A percentile compares a stretch with the other conserved stretches of the same genome.
These are phyloP conservation scores for Drosophila bifasciata DNA, from an alignment of 1,140 invertebrate genomes.

Conservation along the genomic window DNA sequence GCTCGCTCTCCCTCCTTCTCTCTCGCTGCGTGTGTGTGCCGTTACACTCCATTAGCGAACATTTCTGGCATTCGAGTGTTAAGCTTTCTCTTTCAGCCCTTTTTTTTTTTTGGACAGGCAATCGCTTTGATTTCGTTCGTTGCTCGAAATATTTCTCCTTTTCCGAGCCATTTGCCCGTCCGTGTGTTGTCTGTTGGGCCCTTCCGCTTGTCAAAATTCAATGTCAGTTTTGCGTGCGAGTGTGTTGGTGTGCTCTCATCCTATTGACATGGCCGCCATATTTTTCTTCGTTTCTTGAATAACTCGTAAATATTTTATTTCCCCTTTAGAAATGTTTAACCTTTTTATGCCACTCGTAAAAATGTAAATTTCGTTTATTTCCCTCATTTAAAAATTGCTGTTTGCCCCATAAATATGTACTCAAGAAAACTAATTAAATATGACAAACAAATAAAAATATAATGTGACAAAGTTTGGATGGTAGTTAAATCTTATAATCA, in stretches of 20 bases:
- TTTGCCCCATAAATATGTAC: slow-evolving; percentile 30
- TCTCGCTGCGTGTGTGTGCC: slow-evolving; percentile 50
- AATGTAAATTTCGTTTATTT: slow-evolving; percentile 30
- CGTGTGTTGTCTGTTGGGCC: slow-evolving; percentile 15
- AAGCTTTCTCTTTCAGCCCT: slow-evolving; percentile 77
- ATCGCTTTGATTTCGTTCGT: slow-evolving; percentile 15
- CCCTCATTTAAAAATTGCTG: slow-evolving; percentile 17
- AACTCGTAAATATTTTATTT: slow-evolving; percentile 52
- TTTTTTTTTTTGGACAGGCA: slow-evolving; percentile 48
- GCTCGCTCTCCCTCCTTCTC: not conserved
- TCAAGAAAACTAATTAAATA: slow-evolving; percentile 31
- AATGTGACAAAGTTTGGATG: not conserved
- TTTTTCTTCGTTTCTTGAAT: slow-evolving; percentile 40
- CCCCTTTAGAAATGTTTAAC: slow-evolving; percentile 27
- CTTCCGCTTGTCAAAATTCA: slow-evolving; percentile 78
- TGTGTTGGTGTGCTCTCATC: slow-evolving; percentile 36
- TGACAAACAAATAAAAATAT: slow-evolving; percentile 30
- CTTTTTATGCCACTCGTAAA: slow-evolving; percentile 46
- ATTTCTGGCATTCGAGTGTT: slow-evolving; percentile 64
- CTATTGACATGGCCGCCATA: slow-evolving; percentile 58
- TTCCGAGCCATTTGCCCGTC: slow-evolving; percentile 15
- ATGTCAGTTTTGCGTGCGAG: slow-evolving; percentile 67
- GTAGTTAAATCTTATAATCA: too few species aligned
- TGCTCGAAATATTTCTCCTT: slow-evolving; percentile 27
- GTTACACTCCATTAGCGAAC: slow-evolving; percentile 78